Evolutionary conservation across 2,113 vertebrate species (phyloP).

Genomic region (Psettodes erumei): DNA sequence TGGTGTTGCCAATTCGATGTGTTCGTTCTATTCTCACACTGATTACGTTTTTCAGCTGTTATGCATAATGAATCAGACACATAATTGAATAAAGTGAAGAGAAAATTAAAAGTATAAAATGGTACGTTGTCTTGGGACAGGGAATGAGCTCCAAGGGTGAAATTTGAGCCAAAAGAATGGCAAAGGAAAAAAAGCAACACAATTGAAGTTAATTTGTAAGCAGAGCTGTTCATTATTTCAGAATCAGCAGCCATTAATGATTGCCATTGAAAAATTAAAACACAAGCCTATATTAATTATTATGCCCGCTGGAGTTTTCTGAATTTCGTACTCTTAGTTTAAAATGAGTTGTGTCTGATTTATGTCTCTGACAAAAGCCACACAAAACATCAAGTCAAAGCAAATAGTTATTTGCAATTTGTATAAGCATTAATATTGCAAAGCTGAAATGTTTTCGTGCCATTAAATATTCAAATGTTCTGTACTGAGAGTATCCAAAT

Average conservation of each 20-base stretch:
- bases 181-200: slow-evolving; percentile 3
- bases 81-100: slow-evolving; percentile 32
- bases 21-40: background rate
- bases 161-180: background rate
- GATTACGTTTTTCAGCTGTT: slow-evolving; percentile 17
- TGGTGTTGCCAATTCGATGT: background rate
- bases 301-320: background rate
- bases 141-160: slow-evolving; percentile 11
- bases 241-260: slow-evolving; percentile 10
- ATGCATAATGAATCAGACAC: slow-evolving; percentile 45
- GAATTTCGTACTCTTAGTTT: slow-evolving; percentile 1
- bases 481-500: background rate
- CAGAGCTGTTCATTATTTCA: slow-evolving; percentile 10
- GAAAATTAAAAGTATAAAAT: slow-evolving; percentile 18
- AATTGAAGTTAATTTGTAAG: slow-evolving; percentile 5
- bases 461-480: slow-evolving; percentile 18
- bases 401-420: slow-evolving; percentile 7
- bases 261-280: background rate
- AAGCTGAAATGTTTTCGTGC: slow-evolving; percentile 7
- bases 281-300: background rate
- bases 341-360: slow-evolving; percentile 1
- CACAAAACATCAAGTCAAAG: slow-evolving; percentile 8
- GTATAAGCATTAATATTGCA: slow-evolving; percentile 12
- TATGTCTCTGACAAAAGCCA: background rate
- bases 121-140: background rate